Evolutionary conservation across 2,113 vertebrate species (phyloP).

Genomic region (Clarias macrocephalus): DNA sequence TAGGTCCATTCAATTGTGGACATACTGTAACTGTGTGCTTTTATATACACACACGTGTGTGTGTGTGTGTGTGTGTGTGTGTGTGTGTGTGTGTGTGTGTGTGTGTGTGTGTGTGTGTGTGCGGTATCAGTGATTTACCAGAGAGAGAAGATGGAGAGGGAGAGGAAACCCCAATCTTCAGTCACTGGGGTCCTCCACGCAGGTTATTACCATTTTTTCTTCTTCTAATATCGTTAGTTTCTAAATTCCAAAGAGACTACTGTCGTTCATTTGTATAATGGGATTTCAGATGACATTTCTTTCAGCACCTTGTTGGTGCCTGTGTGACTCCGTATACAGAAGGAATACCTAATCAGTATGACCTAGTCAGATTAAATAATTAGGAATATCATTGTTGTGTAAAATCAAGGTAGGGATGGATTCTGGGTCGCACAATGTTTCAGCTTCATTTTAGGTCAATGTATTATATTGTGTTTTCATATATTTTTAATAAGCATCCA

Average conservation of each 20-base stretch:
- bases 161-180: slow-evolving; percentile 92
- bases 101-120: slow-evolving; percentile 24
- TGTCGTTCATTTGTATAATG: not conserved
- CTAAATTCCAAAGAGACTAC: not conserved
- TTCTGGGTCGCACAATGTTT: not conserved
- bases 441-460: not conserved
- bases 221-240: not conserved
- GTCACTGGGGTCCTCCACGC: slow-evolving; percentile 92
- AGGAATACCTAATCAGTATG: not conserved
- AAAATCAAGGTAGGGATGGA: not conserved
- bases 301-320: not conserved
- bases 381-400: not conserved
- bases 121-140: slow-evolving; percentile 81
- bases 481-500: not conserved
- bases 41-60: not conserved
- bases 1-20: not conserved
- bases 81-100: slow-evolving; percentile 1
- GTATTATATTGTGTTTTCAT: not conserved
- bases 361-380: too few relatives aligned
- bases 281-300: not conserved
- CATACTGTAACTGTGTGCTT: not conserved
- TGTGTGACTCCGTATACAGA: not conserved
- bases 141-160: slow-evolving; percentile 96
- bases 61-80: slow-evolving; percentile 18
- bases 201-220: slow-evolving; percentile 66